Evolutionary conservation across 2,888 invertebrate species (phyloP), one percentile per base, ranked within the genome.

Genomic region (Palloptera scutellata): DNA sequence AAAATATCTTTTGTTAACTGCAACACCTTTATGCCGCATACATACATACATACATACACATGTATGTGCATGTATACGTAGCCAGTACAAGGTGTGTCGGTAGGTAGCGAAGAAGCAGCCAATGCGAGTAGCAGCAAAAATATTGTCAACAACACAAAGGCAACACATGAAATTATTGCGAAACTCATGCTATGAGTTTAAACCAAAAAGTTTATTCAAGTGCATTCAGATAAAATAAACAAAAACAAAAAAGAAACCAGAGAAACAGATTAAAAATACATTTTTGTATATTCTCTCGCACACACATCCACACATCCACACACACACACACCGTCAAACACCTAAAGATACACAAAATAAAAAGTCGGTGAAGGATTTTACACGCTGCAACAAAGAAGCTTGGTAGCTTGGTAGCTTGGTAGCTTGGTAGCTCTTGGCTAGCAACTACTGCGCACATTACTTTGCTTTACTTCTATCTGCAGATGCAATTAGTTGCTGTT

Each of bases 141-240:
- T 51, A 42, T 60, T 43, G 30, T 20, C 17, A 64, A 64, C 45
- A 13, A 45, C 52, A 42, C 15, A 60, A 65, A 43, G 11, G 8
- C 8, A 30, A 43, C 19, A 52, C 41, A 61, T 40, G 55, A 57
- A 54, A 20, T 10, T 57, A 53, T 52, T 53, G 17, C 8, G 30
- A n/a, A 60, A 48, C n/a, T 45, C 15, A 58, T 42, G 30, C 12
- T 10, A 45, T 54, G 19, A 53, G 15, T 54, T 30, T 30, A 42
- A 17, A 57, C 20, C 61, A 59, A 51, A 11, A 65, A 65, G 59
- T 48, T 66, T 55, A 54, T 61, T 66, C 61, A 67, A 67, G 63
- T 64, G 67, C 67, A 60, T 63, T 53, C 45, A 60, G 63, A 45
- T 60, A 67, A 63, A 67, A 45, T 60, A 41, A 63, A 60, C 59